These are phyloP conservation scores for Martes martes DNA, from an alignment of 2,113 vertebrate genomes.

Conservation along the genomic window DNA sequence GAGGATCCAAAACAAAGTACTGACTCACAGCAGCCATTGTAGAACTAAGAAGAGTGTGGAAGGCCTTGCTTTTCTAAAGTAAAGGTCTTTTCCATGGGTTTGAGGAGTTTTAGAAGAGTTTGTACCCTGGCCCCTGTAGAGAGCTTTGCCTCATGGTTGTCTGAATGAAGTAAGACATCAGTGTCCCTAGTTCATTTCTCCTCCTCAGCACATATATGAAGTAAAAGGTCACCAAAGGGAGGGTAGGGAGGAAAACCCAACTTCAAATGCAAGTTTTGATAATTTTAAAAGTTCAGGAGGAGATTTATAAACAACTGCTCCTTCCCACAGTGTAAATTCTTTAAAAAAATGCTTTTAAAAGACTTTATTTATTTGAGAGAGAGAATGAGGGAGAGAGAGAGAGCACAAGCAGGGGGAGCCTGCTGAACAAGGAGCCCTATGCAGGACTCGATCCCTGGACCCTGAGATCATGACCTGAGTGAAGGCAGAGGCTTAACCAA, in stretches of 20 bases:
- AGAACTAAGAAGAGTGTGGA: background rate
- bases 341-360: no score
- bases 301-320: background rate
- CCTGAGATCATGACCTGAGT: background rate
- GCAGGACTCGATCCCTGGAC: background rate
- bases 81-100: background rate
- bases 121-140: background rate
- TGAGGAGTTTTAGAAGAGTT: background rate
- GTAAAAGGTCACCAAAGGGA: slow-evolving; percentile 59
- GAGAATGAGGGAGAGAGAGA: background rate
- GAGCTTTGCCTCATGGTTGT: slow-evolving; percentile 50
- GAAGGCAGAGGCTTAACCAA: background rate
- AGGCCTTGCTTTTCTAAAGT: background rate
- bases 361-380: background rate
- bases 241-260: background rate
- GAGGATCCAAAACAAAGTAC: background rate
- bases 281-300: slow-evolving; percentile 69
- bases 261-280: slow-evolving; percentile 43
- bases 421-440: background rate
- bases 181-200: slow-evolving; percentile 68
- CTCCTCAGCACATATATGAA: slow-evolving; percentile 61
- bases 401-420: background rate
- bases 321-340: background rate
- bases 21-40: background rate
- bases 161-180: slow-evolving; percentile 54